Evolutionary conservation across 2,888 invertebrate genomes (phyloP).

Genomic region (Aphodius sticticus): DNA sequence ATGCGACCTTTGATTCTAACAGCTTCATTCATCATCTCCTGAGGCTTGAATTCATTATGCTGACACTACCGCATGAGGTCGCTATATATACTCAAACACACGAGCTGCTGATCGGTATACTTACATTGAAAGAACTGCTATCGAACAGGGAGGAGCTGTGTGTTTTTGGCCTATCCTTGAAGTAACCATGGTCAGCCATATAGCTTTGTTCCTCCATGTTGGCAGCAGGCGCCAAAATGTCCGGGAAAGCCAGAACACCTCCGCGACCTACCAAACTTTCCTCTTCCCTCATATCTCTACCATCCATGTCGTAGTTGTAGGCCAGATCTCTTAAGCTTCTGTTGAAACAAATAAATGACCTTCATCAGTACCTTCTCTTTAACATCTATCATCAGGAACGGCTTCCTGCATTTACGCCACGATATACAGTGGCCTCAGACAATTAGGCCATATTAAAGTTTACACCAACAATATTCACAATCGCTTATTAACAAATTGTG

Average conservation of each 20-base stretch:
- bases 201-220: constrained; percentile 49
- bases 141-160: constrained; percentile 52
- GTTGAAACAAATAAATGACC: constrained; percentile 29
- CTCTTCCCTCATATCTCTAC: constrained; percentile 38
- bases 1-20: background rate
- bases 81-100: background rate
- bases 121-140: constrained; percentile 52
- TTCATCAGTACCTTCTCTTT: background rate
- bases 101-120: constrained; percentile 30
- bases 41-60: background rate
- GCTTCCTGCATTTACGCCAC: background rate
- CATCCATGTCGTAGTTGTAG: constrained; percentile 46
- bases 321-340: constrained; percentile 48
- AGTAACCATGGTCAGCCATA: constrained; percentile 52
- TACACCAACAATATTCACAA: no score
- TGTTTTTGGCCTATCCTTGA: constrained; percentile 50
- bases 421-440: no score
- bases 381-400: no score
- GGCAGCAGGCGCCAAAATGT: constrained; percentile 57
- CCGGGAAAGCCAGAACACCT: constrained; percentile 58
- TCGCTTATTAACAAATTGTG: no score
- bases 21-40: background rate
- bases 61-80: background rate
- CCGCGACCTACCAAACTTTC: constrained; percentile 47
- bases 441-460: no score